Conservation (phyloP, 2,888 invertebrate species). For the Perizoma flavofasciatum region DNA sequence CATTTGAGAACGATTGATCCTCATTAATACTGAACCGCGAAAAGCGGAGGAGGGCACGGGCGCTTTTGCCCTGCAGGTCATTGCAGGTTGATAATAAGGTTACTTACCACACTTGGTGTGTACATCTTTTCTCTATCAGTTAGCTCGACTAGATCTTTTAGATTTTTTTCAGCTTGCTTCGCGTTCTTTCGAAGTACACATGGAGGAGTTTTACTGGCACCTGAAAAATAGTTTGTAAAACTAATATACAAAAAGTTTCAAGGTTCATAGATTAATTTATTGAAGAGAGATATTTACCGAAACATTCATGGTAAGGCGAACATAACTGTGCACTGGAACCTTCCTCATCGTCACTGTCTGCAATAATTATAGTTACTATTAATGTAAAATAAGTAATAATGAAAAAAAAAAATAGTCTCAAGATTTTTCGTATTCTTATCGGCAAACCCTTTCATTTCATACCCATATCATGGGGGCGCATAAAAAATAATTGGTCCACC, state of each 20-base stretch:
- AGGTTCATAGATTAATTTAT: too few species aligned
- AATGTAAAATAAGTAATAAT: too few species aligned
- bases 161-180: conserved; percentile 76
- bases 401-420: too few species aligned
- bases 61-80: too few species aligned
- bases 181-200: conserved; percentile 73
- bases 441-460: too few species aligned
- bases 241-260: too few species aligned
- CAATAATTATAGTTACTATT: conserved; percentile 28
- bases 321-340: conserved; percentile 49
- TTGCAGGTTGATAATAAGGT: neutral
- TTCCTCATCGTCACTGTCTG: conserved; percentile 73
- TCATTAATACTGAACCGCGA: too few species aligned
- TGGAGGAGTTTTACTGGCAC: conserved; percentile 70
- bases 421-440: too few species aligned
- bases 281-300: conserved; percentile 50
- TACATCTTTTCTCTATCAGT: conserved; percentile 85
- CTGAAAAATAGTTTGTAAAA: conserved; percentile 40
- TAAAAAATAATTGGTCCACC: too few species aligned
- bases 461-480: too few species aligned
- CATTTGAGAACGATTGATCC: too few species aligned
- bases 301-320: conserved; percentile 74
- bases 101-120: conserved; percentile 67
- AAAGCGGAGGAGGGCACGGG: too few species aligned
- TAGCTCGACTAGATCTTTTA: conserved; percentile 81